Conservation (phyloP, 2,888 invertebrate species). For the Vanessa cardui region DNA sequence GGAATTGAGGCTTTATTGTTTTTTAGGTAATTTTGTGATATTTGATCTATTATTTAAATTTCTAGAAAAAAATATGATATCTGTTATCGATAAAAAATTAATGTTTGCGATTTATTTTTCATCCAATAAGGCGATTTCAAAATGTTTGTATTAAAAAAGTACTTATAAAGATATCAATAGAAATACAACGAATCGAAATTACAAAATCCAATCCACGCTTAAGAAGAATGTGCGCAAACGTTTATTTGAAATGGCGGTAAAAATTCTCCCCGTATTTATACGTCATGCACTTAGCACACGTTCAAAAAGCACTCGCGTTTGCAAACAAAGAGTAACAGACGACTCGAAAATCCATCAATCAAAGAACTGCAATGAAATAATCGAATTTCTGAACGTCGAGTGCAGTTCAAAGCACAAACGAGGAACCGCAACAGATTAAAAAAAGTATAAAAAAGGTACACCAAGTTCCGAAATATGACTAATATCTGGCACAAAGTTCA, state of each 20-base stretch:
- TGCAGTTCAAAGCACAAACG: conserved; percentile 75
- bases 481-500: conserved; percentile 76
- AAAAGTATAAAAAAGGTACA: conserved; percentile 48
- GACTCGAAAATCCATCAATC: conserved; percentile 75
- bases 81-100: too few species aligned
- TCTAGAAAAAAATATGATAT: too few species aligned
- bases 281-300: conserved; percentile 64
- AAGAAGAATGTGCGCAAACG: conserved; percentile 4
- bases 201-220: neutral
- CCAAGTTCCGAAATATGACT: conserved; percentile 61
- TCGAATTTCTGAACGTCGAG: conserved; percentile 76
- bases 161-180: neutral
- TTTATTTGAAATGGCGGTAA: conserved; percentile 13
- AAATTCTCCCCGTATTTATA: conserved; percentile 22
- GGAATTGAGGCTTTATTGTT: conserved; percentile 4
- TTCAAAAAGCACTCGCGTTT: conserved; percentile 59
- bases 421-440: conserved; percentile 75
- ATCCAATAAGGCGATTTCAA: neutral
- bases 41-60: neutral
- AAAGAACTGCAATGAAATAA: conserved; percentile 78
- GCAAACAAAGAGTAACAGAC: conserved; percentile 57
- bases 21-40: conserved; percentile 1
- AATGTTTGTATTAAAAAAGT: neutral
- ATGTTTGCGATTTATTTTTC: too few species aligned
- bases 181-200: neutral